Conservation (phyloP, 2,113 vertebrate genomes). For the Lepus europaeus region DNA sequence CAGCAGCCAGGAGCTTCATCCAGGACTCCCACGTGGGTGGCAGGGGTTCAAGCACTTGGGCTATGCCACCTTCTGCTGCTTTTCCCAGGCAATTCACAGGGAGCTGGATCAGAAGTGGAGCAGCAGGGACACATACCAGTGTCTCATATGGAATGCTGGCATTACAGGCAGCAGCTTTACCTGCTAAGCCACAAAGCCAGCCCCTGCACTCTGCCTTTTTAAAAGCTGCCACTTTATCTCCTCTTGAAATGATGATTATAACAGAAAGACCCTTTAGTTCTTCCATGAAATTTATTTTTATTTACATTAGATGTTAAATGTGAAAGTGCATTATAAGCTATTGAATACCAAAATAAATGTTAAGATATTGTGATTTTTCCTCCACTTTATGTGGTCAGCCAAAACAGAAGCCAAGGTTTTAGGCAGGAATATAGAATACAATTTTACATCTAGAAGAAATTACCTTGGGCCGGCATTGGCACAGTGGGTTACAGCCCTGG, state of each 20-base stretch:
- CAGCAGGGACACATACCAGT: too few relatives aligned
- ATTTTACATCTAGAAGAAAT: slow-evolving; percentile 16
- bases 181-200: too few relatives aligned
- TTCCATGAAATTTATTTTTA: background rate
- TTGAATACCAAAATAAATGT: background rate
- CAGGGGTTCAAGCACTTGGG: too few relatives aligned
- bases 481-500: too few relatives aligned
- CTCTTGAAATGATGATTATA: background rate
- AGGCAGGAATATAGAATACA: background rate
- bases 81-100: too few relatives aligned
- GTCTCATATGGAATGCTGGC: too few relatives aligned
- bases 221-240: background rate
- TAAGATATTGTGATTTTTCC: background rate
- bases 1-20: too few relatives aligned
- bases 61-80: too few relatives aligned
- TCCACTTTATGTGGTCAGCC: background rate
- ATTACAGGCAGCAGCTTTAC: too few relatives aligned
- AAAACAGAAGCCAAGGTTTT: background rate
- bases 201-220: background rate
- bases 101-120: too few relatives aligned
- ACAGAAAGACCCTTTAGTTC: background rate
- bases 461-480: background rate
- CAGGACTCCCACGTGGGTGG: too few relatives aligned
- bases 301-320: background rate
- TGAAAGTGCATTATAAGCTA: background rate